These are phyloP conservation scores for Elaphurus davidianus DNA, from an alignment of 2,113 vertebrate genomes.

Conservation along the genomic window DNA sequence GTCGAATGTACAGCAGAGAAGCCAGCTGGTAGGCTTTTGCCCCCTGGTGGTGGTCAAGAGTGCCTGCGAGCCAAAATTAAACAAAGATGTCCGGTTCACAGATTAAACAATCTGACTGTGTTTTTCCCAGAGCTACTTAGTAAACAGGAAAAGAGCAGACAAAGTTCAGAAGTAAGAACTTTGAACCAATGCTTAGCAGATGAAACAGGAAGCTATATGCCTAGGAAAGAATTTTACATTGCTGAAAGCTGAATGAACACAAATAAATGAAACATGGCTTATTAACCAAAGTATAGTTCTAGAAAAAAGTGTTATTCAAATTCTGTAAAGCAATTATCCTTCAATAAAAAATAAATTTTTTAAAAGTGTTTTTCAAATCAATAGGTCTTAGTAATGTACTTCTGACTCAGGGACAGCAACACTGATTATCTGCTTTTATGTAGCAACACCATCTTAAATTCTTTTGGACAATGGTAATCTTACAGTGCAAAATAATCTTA, in stretches of 20 bases:
- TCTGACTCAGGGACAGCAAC: not conserved
- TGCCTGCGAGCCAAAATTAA: conserved; percentile 46
- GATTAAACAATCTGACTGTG: conserved; percentile 44
- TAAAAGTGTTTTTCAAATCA: conserved; percentile 29
- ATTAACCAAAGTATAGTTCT: not conserved
- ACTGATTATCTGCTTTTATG: not conserved
- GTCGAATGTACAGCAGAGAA: not conserved
- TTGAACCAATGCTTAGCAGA: conserved; percentile 29
- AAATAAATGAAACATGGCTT: conserved; percentile 29
- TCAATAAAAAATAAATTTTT: not conserved
- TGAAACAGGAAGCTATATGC: conserved; percentile 30
- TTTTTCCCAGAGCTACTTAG: conserved; percentile 47
- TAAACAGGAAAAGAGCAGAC: conserved; percentile 66
- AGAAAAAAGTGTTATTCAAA: conserved; percentile 44
- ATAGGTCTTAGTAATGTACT: not conserved
- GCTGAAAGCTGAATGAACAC: conserved; percentile 18
- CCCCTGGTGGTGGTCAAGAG: conserved; percentile 77
- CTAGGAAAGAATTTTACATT: conserved; percentile 16
- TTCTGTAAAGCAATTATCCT: not conserved
- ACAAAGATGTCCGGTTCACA: conserved; percentile 48
- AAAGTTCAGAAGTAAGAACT: conserved; percentile 56
- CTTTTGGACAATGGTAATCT: not conserved
- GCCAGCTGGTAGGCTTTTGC: conserved; percentile 66
- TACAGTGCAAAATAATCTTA: not conserved
- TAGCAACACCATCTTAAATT: conserved; percentile 23